A percentile compares a stretch with the other conserved stretches of the same genome.
Conservation (phyloP, 2,797 vertebrate species). For the Schizopygopsis malacanthus region DNA sequence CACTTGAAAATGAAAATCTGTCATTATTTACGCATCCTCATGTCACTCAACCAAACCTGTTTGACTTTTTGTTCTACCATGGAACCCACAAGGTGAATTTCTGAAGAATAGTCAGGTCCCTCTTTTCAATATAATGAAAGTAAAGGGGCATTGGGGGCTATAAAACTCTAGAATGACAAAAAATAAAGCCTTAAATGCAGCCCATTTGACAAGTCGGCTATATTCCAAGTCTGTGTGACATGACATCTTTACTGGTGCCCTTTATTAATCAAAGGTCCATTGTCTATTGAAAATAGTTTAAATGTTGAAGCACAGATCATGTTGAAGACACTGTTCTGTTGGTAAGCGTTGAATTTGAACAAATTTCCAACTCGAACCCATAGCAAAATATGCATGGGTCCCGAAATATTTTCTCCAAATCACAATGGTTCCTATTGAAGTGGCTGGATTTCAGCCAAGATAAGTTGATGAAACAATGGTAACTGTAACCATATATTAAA, state of each 20-base stretch:
- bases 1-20: background rate
- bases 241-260: background rate
- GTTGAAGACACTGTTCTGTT: background rate
- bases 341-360: background rate
- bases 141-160: background rate
- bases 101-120: background rate
- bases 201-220: background rate
- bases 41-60: background rate
- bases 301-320: background rate
- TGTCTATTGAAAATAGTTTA: background rate
- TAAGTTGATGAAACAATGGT: background rate
- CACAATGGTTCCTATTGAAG: too few relatives aligned
- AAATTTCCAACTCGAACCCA: background rate
- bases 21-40: slow-evolving; percentile 20
- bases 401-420: background rate
- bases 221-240: background rate
- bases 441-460: background rate
- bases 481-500: background rate
- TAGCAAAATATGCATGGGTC: background rate
- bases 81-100: background rate
- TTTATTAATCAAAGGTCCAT: background rate
- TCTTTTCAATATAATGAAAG: background rate
- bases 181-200: background rate
- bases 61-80: background rate
- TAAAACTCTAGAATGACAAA: background rate